These are phyloP conservation scores for Phalacrocorax aristotelis DNA, from an alignment of 2,113 vertebrate genomes.

Conservation along the genomic window DNA sequence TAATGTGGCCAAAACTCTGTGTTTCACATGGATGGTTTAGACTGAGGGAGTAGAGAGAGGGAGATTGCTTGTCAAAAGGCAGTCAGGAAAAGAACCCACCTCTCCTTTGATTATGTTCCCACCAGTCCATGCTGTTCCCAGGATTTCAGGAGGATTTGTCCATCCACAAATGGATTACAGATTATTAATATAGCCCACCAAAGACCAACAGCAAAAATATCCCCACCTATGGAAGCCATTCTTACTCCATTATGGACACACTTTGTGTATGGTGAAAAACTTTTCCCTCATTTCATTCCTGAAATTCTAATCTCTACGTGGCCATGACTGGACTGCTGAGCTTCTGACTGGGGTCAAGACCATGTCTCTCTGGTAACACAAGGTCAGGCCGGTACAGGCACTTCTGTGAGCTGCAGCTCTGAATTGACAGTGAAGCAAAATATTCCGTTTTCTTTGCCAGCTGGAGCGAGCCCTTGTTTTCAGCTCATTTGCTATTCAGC, in stretches of 20 bases:
- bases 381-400: background rate
- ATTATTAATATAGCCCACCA: background rate
- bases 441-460: constrained; percentile 57
- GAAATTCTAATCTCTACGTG: background rate
- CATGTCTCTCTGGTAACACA: background rate
- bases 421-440: constrained; percentile 20
- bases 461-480: constrained; percentile 33
- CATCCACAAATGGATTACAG: background rate
- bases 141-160: background rate
- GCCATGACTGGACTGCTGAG: background rate
- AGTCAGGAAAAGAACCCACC: background rate
- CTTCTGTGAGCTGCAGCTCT: constrained; percentile 16
- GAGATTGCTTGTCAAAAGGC: background rate
- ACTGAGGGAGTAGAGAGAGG: background rate
- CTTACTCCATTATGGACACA: accelerated
- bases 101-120: background rate
- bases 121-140: background rate
- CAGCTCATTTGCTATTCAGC: constrained; percentile 15
- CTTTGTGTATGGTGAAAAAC: background rate
- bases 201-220: background rate
- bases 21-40: background rate
- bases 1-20: accelerated
- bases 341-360: background rate
- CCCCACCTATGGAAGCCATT: background rate
- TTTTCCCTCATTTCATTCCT: background rate